Conservation (phyloP, 2,797 vertebrate species). For the Carduelis carduelis region DNA sequence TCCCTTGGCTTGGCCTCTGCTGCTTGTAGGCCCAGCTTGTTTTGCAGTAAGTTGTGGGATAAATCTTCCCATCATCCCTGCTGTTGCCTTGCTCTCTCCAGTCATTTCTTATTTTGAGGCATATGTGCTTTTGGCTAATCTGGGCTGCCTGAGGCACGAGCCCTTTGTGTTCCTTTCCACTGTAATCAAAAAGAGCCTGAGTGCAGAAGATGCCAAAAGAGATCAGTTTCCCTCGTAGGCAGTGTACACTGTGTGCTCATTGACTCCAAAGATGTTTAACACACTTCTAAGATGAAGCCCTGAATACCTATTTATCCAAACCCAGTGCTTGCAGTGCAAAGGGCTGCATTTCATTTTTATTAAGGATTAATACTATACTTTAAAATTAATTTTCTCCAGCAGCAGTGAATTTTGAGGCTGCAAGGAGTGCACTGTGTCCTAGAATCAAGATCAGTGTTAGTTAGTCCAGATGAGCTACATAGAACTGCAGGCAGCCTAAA, state of each 20-base stretch:
- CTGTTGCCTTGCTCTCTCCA: background rate
- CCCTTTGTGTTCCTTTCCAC: background rate
- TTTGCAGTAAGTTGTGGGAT: background rate
- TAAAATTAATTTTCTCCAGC: background rate
- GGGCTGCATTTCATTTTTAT: background rate
- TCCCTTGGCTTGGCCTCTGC: background rate
- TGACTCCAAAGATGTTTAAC: background rate
- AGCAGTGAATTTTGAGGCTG: background rate
- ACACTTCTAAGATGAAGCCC: background rate
- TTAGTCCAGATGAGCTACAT: background rate
- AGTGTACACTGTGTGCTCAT: background rate
- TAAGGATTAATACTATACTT: background rate
- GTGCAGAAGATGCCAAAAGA: background rate
- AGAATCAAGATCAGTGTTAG: background rate
- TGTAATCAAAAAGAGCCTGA: background rate
- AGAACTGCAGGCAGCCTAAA: background rate
- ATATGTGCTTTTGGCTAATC: background rate
- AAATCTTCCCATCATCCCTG: background rate
- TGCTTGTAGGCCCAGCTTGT: background rate
- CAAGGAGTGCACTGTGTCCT: background rate
- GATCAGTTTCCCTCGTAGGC: background rate
- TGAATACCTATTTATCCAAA: background rate
- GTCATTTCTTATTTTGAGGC: constrained; percentile 6
- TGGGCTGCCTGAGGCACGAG: background rate
- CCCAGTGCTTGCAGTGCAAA: background rate